Base-by-base conservation (phyloP, 2,797 vertebrate genomes). In the Melanotaenia pygmaea region DNA sequence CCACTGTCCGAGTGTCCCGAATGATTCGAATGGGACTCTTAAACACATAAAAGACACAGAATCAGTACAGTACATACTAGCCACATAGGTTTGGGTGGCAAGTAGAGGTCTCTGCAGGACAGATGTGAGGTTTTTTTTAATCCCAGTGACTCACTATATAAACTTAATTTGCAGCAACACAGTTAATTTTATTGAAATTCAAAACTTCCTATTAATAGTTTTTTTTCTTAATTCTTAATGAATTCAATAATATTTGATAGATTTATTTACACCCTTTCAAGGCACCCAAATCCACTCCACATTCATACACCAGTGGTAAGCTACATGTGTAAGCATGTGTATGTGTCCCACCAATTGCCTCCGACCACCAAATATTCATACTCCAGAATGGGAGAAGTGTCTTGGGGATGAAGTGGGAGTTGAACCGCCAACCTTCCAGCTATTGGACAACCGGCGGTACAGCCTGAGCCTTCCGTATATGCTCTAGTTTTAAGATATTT, bases 1-100 rank as follows among this genome's bases (percentile, higher is more conserved):
- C 98, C 97, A 3, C 98, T 98, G 86, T 99, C 98, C 30, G 97
- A 98, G 74, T 99, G 97, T 72, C 97, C 96, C 2, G 98, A 99
- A 88, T 99, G 97, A 89, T 97, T 98, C 1, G 98, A 99, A 62
- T 99, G 98, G 5, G 94, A 94, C 88, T 95, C 95, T 95, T 80
- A 7, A 73, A 69, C 16, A 77, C 18, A 81, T 2, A 66, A 56
- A 5, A 14, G 70, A 16, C 3, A 11, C 45, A 14, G 0, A 0
- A 32, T 58, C 56, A 62, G n/a, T 12, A 5, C 43, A 45, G 28
- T 32, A 6, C 6, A 20, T 3, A 45, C n/a, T 4, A 50, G 26
- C 11, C n/a, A 32, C 13, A 60, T 4, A 58, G 26, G 22, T 24
- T 24, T 14, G 12, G 24, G 4, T 14, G 24, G 12, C 12, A 54